phyloP scores from a whole-genome alignment of 35 echinoderm and acorn worm species.

The Eucidaris tribuloides region DNA sequence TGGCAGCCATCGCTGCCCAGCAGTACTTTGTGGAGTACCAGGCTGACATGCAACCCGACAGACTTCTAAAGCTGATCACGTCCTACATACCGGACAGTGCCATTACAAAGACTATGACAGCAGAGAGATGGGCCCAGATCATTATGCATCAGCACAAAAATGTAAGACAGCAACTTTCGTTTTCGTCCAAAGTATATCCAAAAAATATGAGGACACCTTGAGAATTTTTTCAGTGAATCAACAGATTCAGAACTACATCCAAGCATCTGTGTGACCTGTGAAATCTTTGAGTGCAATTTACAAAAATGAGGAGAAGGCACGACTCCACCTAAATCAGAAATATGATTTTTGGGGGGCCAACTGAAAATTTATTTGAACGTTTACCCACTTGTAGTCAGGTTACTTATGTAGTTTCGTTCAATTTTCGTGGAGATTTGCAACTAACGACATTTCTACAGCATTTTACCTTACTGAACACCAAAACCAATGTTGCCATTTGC shows the following conservation, averaged over 20 bases:
- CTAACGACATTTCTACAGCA: too few species aligned
- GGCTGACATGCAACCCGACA: constrained; percentile 57
- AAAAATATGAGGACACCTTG: neutral
- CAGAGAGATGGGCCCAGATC: constrained; percentile 76
- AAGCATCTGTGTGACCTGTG: too few species aligned
- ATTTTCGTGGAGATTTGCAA: too few species aligned
- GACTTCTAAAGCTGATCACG: constrained; percentile 52
- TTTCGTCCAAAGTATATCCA: neutral
- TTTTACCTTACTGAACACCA: too few species aligned
- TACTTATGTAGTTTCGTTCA: too few species aligned
- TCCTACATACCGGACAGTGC: constrained; percentile 82
- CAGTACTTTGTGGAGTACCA: constrained; percentile 90
- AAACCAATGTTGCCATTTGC: too few species aligned
- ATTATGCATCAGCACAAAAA: constrained; percentile 67
- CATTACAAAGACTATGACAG: constrained; percentile 71
- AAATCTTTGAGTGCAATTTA: too few species aligned
- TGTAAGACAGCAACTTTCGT: constrained; percentile 48
- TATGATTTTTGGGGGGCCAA: too few species aligned
- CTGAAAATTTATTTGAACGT: too few species aligned
- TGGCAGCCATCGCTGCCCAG: constrained; percentile 83
- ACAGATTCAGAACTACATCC: neutral
- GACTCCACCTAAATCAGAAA: too few species aligned
- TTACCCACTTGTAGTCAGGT: too few species aligned
- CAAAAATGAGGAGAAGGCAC: too few species aligned
- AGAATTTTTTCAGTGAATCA: neutral